Conservation (phyloP, 2,888 invertebrate species). For the Scrobipalpa atriplicella region DNA sequence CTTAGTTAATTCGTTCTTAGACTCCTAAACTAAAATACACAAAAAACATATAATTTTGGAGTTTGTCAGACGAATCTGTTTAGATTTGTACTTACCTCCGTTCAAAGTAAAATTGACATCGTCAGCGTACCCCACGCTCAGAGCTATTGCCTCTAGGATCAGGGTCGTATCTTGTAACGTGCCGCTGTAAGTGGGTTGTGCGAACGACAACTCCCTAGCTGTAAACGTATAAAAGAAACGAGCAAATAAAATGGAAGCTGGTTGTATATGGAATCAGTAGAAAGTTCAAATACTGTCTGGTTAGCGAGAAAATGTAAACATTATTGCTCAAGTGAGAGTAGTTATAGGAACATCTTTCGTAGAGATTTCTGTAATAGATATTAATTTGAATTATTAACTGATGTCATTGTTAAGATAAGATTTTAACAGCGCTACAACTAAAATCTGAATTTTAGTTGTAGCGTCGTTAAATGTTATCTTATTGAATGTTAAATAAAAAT, state of each 20-base stretch:
- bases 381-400: no score
- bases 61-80: no score
- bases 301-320: no score
- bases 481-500: no score
- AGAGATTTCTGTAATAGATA: no score
- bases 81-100: slow-evolving; percentile 55
- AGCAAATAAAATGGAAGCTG: slow-evolving; percentile 28
- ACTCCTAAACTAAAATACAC: not conserved
- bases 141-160: slow-evolving; percentile 46
- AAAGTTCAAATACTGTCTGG: not conserved
- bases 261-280: not conserved
- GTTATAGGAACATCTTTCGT: no score
- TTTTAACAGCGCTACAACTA: no score
- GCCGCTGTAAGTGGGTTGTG: slow-evolving; percentile 55
- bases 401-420: no score
- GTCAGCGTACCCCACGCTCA: slow-evolving; percentile 51
- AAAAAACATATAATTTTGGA: no score
- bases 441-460: no score
- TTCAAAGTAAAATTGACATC: slow-evolving; percentile 50
- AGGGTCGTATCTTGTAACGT: slow-evolving; percentile 49
- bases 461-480: no score
- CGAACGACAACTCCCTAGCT: slow-evolving; percentile 62
- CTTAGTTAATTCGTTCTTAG: not conserved
- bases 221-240: slow-evolving; percentile 41
- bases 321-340: no score